These are phyloP conservation scores for Lepisosteus osseus DNA, from an alignment of 2,113 vertebrate species.

Conservation along the genomic window DNA sequence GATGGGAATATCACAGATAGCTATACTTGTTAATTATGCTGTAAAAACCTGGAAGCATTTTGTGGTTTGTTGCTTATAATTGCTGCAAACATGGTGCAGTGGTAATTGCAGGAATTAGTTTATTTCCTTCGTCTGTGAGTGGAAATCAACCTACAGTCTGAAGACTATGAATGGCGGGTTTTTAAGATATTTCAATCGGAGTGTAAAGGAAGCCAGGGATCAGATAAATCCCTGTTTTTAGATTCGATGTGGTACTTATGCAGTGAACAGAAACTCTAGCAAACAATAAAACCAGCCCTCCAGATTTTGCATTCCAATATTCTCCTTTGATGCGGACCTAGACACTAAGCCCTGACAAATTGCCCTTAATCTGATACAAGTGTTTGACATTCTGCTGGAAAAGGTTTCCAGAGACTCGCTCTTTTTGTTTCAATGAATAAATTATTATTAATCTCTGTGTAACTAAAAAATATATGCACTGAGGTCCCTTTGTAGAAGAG, in stretches of 20 bases:
- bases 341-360: conserved; percentile 4
- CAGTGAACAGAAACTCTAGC: not conserved
- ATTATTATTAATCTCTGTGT: conserved; percentile 5
- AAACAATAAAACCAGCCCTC: not conserved
- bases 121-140: too few relatives aligned
- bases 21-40: too few relatives aligned
- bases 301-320: not conserved
- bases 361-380: not conserved
- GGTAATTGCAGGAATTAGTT: too few relatives aligned
- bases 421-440: not conserved
- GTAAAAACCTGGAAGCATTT: too few relatives aligned
- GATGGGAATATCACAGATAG: too few relatives aligned
- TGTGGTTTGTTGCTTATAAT: not conserved
- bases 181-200: too few relatives aligned
- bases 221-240: not conserved
- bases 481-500: not conserved
- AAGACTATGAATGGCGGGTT: too few relatives aligned
- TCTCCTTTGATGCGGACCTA: not conserved
- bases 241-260: not conserved
- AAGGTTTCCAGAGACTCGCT: not conserved
- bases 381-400: conserved; percentile 16
- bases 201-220: too few relatives aligned
- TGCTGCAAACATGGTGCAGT: not conserved
- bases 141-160: too few relatives aligned
- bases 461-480: not conserved